Evolutionary conservation across 2,888 invertebrate species (phyloP), one percentile per base, ranked within the genome.

Genomic region (Cantharis flavilabris): DNA sequence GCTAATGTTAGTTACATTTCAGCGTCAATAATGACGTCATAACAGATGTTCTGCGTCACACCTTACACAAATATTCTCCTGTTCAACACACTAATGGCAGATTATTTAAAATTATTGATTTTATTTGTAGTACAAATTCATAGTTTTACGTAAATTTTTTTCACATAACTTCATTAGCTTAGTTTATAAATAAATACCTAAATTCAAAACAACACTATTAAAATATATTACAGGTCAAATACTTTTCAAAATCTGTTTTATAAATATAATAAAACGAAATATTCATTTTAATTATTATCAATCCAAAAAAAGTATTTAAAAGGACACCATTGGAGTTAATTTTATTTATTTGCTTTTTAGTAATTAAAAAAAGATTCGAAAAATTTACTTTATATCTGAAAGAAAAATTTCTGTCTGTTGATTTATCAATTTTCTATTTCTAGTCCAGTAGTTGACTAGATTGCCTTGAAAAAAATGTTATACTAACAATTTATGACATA

Each of bases 1-100:
- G 49, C 49, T 33, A 33, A 26, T 26, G 26, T 70, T 30, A 74
- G 76, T 76, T 76, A 75, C 75, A 75, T 62, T 23, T 26, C 23
- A 26, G 18, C 73, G 72, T 72, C 33, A 70, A 74, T 77, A 13
- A 67, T 67, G 23, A 23, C 65, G 65, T 67, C 64, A 67, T 20
- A 67, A 67, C 23, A n/a, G 18, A n/a, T 67, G 65, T 67, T 67
- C n/a, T 49, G 26, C 65, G 23, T 67, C 23, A 67, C 20, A 65
- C 65, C 23, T 63, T 11, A 63, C 16, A 64, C 20, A 20, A 64
- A 64, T 64, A 18, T 18, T 49, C n/a, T 49, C n/a, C 9, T 49
- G n/a, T 49, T 49, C n/a, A n/a, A 49, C 49, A 49, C 49, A 49
- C 49, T 49, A 49, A 49, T 49, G n/a, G n/a, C n/a, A 5, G n/a